Evolutionary conservation across 2,113 vertebrate genomes (phyloP), one percentile per base, ranked within the genome.

Genomic region (Podilymbus podiceps): DNA sequence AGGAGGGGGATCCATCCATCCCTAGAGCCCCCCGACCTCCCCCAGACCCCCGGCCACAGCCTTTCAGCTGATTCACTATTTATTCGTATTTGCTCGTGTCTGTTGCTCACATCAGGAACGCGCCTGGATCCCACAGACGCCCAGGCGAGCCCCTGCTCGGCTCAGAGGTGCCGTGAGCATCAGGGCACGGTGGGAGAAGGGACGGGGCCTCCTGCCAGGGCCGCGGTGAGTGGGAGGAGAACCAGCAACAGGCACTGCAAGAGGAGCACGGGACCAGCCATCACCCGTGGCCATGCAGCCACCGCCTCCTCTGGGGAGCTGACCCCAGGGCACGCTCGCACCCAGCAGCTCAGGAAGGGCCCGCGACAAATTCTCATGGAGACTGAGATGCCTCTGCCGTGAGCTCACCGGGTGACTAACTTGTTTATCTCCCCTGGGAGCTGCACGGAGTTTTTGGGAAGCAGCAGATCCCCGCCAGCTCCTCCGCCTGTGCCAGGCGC

Each of bases 361-460:
- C 72, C 8, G 20, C 15, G 18, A 90, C 64, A 78, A 78, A 74
- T 97, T 95, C 96, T 69, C 97, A 95, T 75, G 95, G 89, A 95
- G 60, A 71, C 40, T 1, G 7, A 78, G 90, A 97, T 97, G 93
- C 95, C 79, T 97, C 27, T 22, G 62, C 91, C 30, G 9, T 95
- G 96, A 97, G 96, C 92, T 97, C 96, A 96, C 10, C 3, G 5
- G 44, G 47, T 94, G 95, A 94, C 75, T 78, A 73, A 96, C 74
- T 89, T 78, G 63, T 85, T 95, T 69, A 69, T 86, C 56, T 94
- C 96, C 96, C 69, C 38, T 18, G 89, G 96, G 97, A 96, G 50
- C 85, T n/a, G 71, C 77, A 63, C 42, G 5, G 21, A 56, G 88
- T 14, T 44, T 85, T 90, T 83, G 92, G 90, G 92, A 82, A 81